These are phyloP conservation scores for Drosophila lacicola DNA, from an alignment of 2,888 invertebrate genomes.

Conservation along the genomic window DNA sequence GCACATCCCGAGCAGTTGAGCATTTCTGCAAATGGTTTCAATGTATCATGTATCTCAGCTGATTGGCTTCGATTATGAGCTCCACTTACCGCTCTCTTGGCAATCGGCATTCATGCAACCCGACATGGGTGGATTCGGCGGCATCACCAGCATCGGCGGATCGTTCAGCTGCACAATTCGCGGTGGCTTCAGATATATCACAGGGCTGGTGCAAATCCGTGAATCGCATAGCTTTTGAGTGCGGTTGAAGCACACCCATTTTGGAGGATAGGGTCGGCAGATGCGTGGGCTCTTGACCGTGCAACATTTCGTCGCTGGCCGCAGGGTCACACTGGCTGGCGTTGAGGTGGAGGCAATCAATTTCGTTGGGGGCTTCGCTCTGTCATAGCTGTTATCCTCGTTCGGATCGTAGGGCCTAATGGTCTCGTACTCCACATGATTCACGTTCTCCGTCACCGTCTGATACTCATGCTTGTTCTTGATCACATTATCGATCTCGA, in stretches of 20 bases:
- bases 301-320: slow-evolving; percentile 56
- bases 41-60: neutral
- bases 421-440: slow-evolving; percentile 52
- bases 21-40: slow-evolving; percentile 38
- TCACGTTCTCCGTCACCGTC: slow-evolving; percentile 55
- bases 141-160: slow-evolving; percentile 69
- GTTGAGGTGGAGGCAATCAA: neutral
- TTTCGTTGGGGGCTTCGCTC: neutral
- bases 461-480: slow-evolving; percentile 55
- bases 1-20: slow-evolving; percentile 77
- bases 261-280: slow-evolving; percentile 65
- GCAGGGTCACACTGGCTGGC: slow-evolving; percentile 1
- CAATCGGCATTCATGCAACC: slow-evolving; percentile 62
- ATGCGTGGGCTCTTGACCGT: slow-evolving; percentile 68
- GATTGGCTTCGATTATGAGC: neutral
- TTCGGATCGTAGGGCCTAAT: slow-evolving; percentile 44
- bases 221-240: slow-evolving; percentile 60
- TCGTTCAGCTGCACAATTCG: slow-evolving; percentile 42
- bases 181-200: slow-evolving; percentile 69
- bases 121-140: slow-evolving; percentile 71
- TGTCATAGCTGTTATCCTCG: slow-evolving; percentile 21
- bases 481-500: slow-evolving; percentile 74
- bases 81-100: slow-evolving; percentile 49
- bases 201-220: slow-evolving; percentile 55
- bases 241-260: slow-evolving; percentile 72